Percentiles rank a stretch among this genome's conserved stretches.
These are phyloP conservation scores for Misgurnus anguillicaudatus DNA, from an alignment of 2,113 vertebrate genomes.

Conservation along the genomic window DNA sequence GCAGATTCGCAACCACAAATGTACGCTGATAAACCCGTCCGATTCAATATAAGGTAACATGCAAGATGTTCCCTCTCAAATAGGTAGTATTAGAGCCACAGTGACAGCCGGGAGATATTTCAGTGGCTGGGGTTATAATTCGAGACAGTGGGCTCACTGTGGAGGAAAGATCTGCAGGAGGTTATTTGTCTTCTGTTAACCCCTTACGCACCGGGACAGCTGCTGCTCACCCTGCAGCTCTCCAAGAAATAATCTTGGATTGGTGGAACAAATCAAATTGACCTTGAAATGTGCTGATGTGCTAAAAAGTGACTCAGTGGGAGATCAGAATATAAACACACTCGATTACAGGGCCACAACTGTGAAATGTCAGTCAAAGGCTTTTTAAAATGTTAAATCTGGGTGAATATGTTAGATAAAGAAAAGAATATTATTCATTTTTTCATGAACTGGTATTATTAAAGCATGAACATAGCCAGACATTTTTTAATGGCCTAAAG, in stretches of 20 bases:
- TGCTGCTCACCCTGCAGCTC: slow-evolving; percentile 9
- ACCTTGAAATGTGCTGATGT: slow-evolving; percentile 50
- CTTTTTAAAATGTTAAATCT: slow-evolving; percentile 6
- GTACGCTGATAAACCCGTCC: slow-evolving; percentile 41
- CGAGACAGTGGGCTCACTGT: slow-evolving; percentile 65
- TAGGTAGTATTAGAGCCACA: slow-evolving; percentile 56
- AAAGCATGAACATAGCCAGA: too few relatives aligned
- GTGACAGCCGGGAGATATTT: slow-evolving; percentile 63
- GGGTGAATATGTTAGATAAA: neutral
- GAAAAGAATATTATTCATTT: slow-evolving; percentile 34
- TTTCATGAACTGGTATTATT: too few relatives aligned
- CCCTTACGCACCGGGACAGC: slow-evolving; percentile 27
- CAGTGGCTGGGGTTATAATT: slow-evolving; percentile 60
- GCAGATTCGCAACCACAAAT: neutral
- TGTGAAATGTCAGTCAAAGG: slow-evolving; percentile 50
- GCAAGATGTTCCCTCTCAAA: slow-evolving; percentile 47
- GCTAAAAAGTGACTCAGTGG: slow-evolving; percentile 8
- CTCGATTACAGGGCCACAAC: neutral
- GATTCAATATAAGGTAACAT: slow-evolving; percentile 28
- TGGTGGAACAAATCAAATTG: slow-evolving; percentile 39
- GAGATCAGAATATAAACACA: neutral
- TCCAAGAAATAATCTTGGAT: slow-evolving; percentile 32
- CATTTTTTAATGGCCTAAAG: too few relatives aligned
- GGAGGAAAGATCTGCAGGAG: slow-evolving; percentile 51
- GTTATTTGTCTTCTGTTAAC: slow-evolving; percentile 52